Conservation (phyloP, 2,888 invertebrate genomes). For the Agrochola litura region DNA sequence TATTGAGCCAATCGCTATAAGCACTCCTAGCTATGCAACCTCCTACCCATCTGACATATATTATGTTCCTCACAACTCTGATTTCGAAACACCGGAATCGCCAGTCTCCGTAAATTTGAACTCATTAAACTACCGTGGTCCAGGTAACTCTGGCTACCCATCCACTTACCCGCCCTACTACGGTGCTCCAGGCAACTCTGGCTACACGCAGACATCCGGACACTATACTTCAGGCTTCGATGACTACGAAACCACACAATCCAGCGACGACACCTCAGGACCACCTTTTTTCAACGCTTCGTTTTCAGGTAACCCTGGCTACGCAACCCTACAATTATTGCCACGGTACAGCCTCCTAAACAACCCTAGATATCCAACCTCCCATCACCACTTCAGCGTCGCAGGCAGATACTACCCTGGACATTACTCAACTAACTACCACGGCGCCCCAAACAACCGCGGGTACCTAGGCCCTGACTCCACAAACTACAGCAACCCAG, state of each 20-base stretch:
- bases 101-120: not conserved
- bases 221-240: not conserved
- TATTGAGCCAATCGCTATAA: slow-evolving; percentile 17
- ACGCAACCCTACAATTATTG: slow-evolving; percentile 1
- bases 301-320: not conserved
- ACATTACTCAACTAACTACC: not conserved
- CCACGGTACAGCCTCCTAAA: not conserved
- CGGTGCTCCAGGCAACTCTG: not conserved
- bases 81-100: not conserved
- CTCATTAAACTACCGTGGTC: too few relatives aligned
- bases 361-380: not conserved
- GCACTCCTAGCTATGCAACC: not conserved
- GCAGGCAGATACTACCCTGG: too few relatives aligned
- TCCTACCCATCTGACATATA: not conserved
- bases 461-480: too few relatives aligned
- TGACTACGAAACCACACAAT: not conserved
- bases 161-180: not conserved
- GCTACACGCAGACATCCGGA: not conserved
- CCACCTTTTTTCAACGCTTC: not conserved
- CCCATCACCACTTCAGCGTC: too few relatives aligned
- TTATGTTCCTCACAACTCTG: not conserved
- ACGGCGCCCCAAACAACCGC: too few relatives aligned
- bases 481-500: not conserved
- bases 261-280: not conserved
- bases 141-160: not conserved